Evolutionary conservation across 2,888 invertebrate genomes (phyloP), one percentile per base, ranked within the genome.

Genomic region (Dioctria rufipes): DNA sequence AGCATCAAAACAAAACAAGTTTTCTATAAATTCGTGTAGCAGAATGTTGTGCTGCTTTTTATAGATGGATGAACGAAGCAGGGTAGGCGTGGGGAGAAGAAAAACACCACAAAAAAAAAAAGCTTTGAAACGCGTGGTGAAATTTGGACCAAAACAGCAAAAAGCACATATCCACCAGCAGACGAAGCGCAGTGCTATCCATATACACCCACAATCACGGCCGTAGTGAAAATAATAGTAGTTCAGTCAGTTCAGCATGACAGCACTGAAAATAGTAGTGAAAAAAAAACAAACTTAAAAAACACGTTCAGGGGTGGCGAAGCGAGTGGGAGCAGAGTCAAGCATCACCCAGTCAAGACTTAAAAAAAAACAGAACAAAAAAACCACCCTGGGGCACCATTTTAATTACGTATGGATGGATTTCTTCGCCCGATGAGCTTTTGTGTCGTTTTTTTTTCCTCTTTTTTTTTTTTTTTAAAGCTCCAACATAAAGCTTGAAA

Each of bases 121-220:
- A 69, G 51, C 54, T 69, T 25, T 25, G 4, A 49, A 39, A 3
- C n/a, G 51, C 51, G 54, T 69, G 51, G 11, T 9, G 69, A 69
- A 69, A 69, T 69, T n/a, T 69, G 69, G 69, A 69, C 51, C 69
- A 69, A 69, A 69, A 51, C 69, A 69, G 51, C 51, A 69, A 51
- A 69, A 54, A 0, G 11, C 54, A 54, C 49, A 46, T 2, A 46
- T 46, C 25, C 25, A n/a, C 25, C 25, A 25, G 0, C 25, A 25
- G 25, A 25, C 25, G 2, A n/a, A 46, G 46, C 46, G 4, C 46
- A 46, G 5, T 8, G n/a, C n/a, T 25, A 25, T 25, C 0, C 25
- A 25, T 25, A 25, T 25, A 25, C 25, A 25, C 1, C 25, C 25
- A 0, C 0, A 25, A 25, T 1, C 0, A 2, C 51, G 9, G 3